Conservation (phyloP, 2,888 invertebrate species). For the Athripsodes cinereus region DNA sequence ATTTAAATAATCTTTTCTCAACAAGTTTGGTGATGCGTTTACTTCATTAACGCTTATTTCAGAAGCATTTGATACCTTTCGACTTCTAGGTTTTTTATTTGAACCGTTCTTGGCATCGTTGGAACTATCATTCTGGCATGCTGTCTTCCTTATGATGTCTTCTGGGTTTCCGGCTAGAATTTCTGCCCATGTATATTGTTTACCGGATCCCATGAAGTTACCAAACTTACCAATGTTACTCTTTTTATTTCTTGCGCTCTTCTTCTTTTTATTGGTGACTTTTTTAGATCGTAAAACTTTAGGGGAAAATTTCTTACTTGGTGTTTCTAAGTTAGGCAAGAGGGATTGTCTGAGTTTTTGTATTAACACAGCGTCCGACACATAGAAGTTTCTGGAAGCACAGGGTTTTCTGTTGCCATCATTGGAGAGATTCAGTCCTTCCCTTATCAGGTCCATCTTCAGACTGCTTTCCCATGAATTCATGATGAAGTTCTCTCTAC, state of each 20-base stretch:
- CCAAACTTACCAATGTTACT: constrained; percentile 48
- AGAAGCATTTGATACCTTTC: constrained; percentile 43
- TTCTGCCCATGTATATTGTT: constrained; percentile 61
- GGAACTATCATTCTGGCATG: constrained; percentile 29
- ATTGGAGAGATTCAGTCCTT: constrained; percentile 43
- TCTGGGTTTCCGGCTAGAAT: constrained; percentile 61
- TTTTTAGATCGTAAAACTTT: constrained; percentile 59
- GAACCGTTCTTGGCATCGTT: constrained; percentile 37
- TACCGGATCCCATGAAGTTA: constrained; percentile 48
- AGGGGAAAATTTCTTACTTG: constrained; percentile 51
- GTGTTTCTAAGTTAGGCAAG: constrained; percentile 44
- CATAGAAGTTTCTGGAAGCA: constrained; percentile 44
- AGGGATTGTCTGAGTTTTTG: constrained; percentile 44
- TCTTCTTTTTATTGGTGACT: constrained; percentile 42
- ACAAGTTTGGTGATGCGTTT: constrained; percentile 37
- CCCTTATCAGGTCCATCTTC: constrained; percentile 42
- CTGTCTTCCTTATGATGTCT: constrained; percentile 48
- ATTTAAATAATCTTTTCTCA: constrained; percentile 45
- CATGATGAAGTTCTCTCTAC: constrained; percentile 41
- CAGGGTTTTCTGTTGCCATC: constrained; percentile 47
- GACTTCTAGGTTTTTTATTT: constrained; percentile 42
- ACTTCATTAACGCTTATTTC: constrained; percentile 34
- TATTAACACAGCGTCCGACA: constrained; percentile 45
- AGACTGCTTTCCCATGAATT: constrained; percentile 41
- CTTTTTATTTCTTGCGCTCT: constrained; percentile 41